Percentiles rank a stretch among this genome's conserved stretches.
phyloP scores from a whole-genome alignment of 2,797 vertebrate genomes.

The Coracias cyanogaster region DNA sequence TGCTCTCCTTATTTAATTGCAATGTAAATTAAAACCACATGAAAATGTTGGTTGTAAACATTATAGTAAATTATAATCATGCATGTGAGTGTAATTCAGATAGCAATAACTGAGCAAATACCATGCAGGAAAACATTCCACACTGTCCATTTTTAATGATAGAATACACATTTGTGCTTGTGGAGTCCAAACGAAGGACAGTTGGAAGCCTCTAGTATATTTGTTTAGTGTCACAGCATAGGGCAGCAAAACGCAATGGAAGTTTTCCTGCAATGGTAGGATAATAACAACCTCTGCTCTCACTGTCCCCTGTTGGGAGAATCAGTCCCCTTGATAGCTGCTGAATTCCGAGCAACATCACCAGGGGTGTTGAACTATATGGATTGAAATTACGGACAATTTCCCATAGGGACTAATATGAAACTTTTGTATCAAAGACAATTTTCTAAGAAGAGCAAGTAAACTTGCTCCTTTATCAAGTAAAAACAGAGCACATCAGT shows the following conservation, averaged over 20 bases:
- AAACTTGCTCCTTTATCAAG: slow-evolving; percentile 8
- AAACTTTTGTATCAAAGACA: slow-evolving; percentile 32
- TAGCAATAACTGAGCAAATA: slow-evolving; percentile 54
- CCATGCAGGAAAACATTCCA: slow-evolving; percentile 46
- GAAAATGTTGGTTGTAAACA: slow-evolving; percentile 69
- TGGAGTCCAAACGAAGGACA: slow-evolving; percentile 40
- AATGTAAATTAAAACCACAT: slow-evolving; percentile 71
- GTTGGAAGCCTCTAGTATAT: slow-evolving; percentile 3
- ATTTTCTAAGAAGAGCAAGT: slow-evolving; percentile 27
- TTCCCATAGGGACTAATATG: neutral
- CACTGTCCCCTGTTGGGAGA: slow-evolving; percentile 28
- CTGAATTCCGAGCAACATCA: slow-evolving; percentile 35
- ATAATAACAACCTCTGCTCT: slow-evolving; percentile 55
- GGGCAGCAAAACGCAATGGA: slow-evolving; percentile 36
- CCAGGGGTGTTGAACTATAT: slow-evolving; percentile 24
- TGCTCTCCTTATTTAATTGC: slow-evolving; percentile 58
- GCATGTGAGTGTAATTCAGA: slow-evolving; percentile 68
- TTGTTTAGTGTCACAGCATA: neutral
- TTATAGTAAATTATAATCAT: slow-evolving; percentile 73
- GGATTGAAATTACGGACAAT: slow-evolving; percentile 47
- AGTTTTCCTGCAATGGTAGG: slow-evolving; percentile 38
- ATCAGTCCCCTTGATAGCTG: slow-evolving; percentile 20
- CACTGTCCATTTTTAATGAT: slow-evolving; percentile 42
- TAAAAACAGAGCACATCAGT: neutral
- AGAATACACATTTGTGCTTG: slow-evolving; percentile 29